Evolutionary conservation across 30 jellyfish, hydroid and myxozoan genomes (phyloP), one percentile per base, ranked within the genome.

Genomic region (Mastigias papua): DNA sequence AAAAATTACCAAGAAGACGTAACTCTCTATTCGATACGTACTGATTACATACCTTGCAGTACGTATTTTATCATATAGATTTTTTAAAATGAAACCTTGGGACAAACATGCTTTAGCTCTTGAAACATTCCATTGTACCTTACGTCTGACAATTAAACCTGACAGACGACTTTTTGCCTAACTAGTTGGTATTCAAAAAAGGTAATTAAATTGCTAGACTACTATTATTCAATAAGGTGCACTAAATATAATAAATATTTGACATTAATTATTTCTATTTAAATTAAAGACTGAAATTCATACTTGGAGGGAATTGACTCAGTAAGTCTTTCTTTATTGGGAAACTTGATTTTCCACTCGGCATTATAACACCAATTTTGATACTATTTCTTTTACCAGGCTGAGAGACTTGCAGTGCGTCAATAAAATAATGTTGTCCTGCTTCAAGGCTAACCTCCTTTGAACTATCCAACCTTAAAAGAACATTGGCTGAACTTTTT

Each of bases 251-350:
- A 42, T 15, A 4, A 42, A 15, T 4, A 42, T 42, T 42, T 42
- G 13, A 15, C 54, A 42, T 15, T 4, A 15, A 42, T 42, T 42
- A 4, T 15, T 4, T 42, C 7, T 42, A 42, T 4, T 42, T 15
- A 8, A 42, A 42, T 4, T 8, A 42, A 42, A 42, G 7, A 42
- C 13, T 63, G 42, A 63, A 0, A 30, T 34, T 27, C 97, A 35
- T 81, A 95, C 99, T 90, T 95, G 99, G 99, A 28, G 70, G 87
- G 70, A 95, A 95, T 67, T 95, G 99, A 20, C 82, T 23, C 19
- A 95, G 90, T 31, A 49, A 65, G 22, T 90, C 97, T 69, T 80
- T 90, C 58, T 65, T 78, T 49, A 95, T 95, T 5, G 99, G 99
- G 65, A 90, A 95, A 28, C 92, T 74, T 51, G 99, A 85, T 62